Evolutionary conservation across 2,888 invertebrate genomes (phyloP).

Genomic region (Strigamia transsilvanica): DNA sequence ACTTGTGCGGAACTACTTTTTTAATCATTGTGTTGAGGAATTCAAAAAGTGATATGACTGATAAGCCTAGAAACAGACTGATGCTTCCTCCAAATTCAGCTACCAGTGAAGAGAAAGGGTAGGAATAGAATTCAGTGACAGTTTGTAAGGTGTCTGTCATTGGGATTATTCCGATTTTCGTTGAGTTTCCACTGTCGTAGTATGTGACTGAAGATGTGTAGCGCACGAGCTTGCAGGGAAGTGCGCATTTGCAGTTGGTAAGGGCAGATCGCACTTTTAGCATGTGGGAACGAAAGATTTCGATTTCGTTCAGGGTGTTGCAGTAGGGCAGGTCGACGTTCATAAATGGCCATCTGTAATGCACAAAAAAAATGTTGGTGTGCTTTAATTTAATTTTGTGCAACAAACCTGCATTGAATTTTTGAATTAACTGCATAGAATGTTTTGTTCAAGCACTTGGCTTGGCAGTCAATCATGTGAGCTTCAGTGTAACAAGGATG

Average conservation of each 20-base stretch:
- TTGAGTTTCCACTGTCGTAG: background rate
- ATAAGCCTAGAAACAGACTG: background rate
- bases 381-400: background rate
- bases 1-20: background rate
- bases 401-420: background rate
- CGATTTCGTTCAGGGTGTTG: background rate
- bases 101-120: background rate
- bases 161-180: background rate
- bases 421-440: background rate
- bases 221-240: background rate
- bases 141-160: background rate
- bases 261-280: background rate
- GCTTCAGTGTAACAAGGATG: background rate
- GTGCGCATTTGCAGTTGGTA: background rate
- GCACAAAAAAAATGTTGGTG: background rate
- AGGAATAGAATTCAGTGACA: background rate
- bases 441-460: background rate
- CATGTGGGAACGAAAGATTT: background rate
- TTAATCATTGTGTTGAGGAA: background rate
- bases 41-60: background rate
- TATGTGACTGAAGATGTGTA: background rate
- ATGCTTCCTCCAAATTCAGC: background rate
- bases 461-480: background rate
- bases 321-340: background rate
- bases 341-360: background rate